phyloP scores from a whole-genome alignment of 1,140 invertebrate genomes.

The Gryllus bimaculatus region DNA sequence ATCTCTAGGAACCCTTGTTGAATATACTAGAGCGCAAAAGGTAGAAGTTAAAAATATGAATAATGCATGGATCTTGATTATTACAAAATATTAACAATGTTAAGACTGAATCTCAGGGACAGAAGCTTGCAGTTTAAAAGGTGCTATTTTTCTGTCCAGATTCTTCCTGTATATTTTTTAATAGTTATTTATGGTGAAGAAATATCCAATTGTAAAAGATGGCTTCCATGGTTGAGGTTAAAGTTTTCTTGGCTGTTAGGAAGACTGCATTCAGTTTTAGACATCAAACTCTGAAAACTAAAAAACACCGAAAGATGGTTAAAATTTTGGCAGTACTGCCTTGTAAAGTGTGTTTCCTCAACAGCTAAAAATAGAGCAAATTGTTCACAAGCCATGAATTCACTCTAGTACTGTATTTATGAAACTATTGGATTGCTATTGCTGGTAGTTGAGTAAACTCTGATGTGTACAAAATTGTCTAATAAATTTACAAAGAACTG shows the following conservation, averaged over 20 bases:
- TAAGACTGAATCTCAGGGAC: constrained; percentile 1
- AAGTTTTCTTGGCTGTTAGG: no score
- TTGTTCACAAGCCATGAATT: no score
- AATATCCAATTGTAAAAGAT: not conserved
- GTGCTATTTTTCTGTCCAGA: not conserved
- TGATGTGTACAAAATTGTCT: no score
- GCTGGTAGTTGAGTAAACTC: no score
- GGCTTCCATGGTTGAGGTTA: no score
- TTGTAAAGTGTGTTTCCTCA: not conserved
- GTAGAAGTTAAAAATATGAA: not conserved
- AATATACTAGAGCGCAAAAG: not conserved
- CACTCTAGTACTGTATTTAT: no score
- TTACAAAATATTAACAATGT: not conserved
- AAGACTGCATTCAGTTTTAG: not conserved
- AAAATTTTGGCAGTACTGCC: not conserved
- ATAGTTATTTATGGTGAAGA: not conserved
- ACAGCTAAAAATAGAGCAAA: no score
- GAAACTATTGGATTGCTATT: no score
- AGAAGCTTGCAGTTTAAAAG: not conserved
- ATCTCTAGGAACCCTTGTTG: not conserved
- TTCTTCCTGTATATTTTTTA: not conserved
- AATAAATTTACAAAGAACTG: no score
- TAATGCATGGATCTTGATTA: not conserved
- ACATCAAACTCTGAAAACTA: not conserved
- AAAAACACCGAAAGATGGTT: not conserved